These are phyloP conservation scores for Cathartes aura DNA, from an alignment of 2,113 vertebrate species.

Conservation along the genomic window DNA sequence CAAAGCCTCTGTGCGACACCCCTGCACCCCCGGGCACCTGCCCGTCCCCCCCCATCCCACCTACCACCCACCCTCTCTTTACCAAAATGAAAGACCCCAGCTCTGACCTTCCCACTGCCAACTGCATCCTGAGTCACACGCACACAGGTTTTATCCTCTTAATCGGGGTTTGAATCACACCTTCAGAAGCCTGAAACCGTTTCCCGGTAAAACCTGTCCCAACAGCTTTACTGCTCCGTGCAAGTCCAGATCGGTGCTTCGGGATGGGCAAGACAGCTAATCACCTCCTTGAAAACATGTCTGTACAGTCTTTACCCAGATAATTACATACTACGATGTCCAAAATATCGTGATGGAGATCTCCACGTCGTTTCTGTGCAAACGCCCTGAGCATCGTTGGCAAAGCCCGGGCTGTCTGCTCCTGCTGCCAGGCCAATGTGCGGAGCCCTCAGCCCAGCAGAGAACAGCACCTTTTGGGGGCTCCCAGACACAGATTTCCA, in stretches of 20 bases:
- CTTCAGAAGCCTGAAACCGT: not conserved
- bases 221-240: not conserved
- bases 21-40: not conserved
- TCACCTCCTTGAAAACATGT: not conserved
- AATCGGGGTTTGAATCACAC: not conserved
- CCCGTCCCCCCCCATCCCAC: not conserved
- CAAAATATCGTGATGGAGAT: not conserved
- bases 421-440: fast-evolving
- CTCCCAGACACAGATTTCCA: not conserved
- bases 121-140: not conserved
- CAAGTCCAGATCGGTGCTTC: not conserved
- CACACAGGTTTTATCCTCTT: not conserved
- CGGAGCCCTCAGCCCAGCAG: not conserved
- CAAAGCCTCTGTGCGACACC: not conserved
- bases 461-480: not conserved
- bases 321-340: not conserved
- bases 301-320: not conserved
- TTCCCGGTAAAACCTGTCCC: not conserved
- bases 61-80: not conserved
- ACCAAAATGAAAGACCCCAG: not conserved
- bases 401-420: not conserved
- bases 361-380: fast-evolving
- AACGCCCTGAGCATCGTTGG: fast-evolving
- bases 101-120: not conserved
- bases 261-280: not conserved